These are phyloP conservation scores for Synanthedon vespiformis DNA, from an alignment of 2,888 invertebrate genomes.

Conservation along the genomic window DNA sequence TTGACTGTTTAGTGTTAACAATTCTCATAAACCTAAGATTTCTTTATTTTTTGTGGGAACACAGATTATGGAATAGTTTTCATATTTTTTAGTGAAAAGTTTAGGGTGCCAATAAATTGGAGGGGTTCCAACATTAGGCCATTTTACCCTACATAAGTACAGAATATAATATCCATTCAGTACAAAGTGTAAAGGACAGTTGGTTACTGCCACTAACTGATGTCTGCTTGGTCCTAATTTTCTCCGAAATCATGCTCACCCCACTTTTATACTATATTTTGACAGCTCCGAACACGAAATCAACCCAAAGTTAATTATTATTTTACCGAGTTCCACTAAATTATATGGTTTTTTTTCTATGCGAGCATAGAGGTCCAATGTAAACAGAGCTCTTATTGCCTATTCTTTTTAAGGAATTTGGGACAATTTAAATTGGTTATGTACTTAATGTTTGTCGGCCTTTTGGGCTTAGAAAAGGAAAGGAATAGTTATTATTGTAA, in stretches of 20 bases:
- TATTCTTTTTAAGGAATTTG: background rate
- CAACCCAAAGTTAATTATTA: constrained; percentile 48
- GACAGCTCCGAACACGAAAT: constrained; percentile 10
- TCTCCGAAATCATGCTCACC: constrained; percentile 11
- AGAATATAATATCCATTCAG: too few relatives aligned
- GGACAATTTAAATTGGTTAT: background rate
- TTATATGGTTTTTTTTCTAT: constrained; percentile 34
- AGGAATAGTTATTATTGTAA: constrained; percentile 27
- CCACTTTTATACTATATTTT: constrained; percentile 17
- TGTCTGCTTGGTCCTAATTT: too few relatives aligned
- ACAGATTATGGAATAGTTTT: too few relatives aligned
- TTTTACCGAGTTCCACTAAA: constrained; percentile 51
- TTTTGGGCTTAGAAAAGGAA: constrained; percentile 16
- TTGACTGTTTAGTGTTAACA: too few relatives aligned
- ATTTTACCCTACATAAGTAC: too few relatives aligned
- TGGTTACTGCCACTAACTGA: too few relatives aligned
- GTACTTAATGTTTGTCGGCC: background rate
- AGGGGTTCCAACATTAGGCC: too few relatives aligned
- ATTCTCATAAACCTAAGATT: too few relatives aligned
- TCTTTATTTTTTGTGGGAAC: too few relatives aligned
- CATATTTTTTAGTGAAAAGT: too few relatives aligned
- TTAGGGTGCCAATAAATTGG: too few relatives aligned
- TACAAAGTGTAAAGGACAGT: too few relatives aligned
- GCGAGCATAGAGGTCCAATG: constrained; percentile 18
- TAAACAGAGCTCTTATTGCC: constrained; percentile 10